Base-by-base conservation (phyloP, 92 coral and sea anemone genomes). In the Plumapathes pennacea region DNA sequence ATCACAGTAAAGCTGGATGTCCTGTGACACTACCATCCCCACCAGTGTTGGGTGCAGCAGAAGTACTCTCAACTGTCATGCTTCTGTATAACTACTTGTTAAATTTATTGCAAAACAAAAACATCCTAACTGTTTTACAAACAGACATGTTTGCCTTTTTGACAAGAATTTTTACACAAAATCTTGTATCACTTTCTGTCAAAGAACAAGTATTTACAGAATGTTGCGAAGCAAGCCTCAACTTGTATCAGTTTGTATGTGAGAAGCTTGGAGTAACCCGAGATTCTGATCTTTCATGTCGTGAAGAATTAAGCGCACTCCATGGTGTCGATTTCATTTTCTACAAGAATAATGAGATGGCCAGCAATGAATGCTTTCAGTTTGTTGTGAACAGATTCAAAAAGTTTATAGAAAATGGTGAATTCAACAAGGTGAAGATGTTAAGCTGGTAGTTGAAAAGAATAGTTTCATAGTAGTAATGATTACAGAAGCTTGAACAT, bases 11-110 rank as follows among this genome's bases (percentile, higher is more conserved):
- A 32, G 50, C 19, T 3, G 67, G 48, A 9, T 32, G 45, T 10
- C 45, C 50, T 34, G 12, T 34, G 41, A 48, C 49, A 46, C 69
- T 70, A 2, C 77, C 77, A 58, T 1, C 25, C 15, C 69, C 23
- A n/a, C 77, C 77, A 58, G 77, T 58, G 4, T 37, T 70, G 50
- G 60, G 77, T 30, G 69, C 77, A 33, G 69, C 68, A 58, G 77
- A 70, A 31, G 10, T 0, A 19, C 8, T 18, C 23, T 46, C 68
- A 70, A 59, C 68, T 10, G 18, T 58, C 30, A 58, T 47, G 45
- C 25, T 58, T 28, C 51, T 70, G 28, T 59, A 33, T 32, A 18
- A 59, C 29, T 58, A 70, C 50, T 25, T 70, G 58, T 45, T 0
- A 11, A 59, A 12, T 45, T 57, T 70, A 36, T 50, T 70, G 41